phyloP scores from a whole-genome alignment of 2,113 vertebrate genomes.

The Ramphastos sulfuratus region DNA sequence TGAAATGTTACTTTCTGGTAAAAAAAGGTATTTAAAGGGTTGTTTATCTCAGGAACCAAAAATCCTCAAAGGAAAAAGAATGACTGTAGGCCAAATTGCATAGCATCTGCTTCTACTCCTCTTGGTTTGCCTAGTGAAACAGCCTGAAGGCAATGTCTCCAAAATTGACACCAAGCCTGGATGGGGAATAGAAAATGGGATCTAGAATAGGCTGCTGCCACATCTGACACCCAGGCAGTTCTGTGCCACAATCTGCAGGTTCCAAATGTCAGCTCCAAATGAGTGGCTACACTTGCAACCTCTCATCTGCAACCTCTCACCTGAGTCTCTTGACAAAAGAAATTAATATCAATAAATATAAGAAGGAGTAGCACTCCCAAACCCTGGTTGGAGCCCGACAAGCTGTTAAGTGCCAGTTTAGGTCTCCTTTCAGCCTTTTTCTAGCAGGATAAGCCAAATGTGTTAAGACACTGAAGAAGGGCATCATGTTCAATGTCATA shows the following conservation, averaged over 20 bases:
- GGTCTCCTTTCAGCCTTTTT: not conserved
- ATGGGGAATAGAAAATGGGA: not conserved
- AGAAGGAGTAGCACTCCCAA: not conserved
- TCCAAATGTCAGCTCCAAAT: not conserved
- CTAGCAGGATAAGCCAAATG: not conserved
- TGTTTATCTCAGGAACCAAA: not conserved
- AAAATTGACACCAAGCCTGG: not conserved
- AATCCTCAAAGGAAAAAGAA: not conserved
- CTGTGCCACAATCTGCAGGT: fast-evolving
- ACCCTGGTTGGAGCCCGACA: not conserved
- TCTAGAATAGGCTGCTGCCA: not conserved
- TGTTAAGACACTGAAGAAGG: not conserved
- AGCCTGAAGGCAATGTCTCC: not conserved
- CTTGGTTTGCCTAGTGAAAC: not conserved
- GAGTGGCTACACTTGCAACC: not conserved
- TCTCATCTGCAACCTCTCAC: not conserved
- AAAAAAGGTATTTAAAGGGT: not conserved
- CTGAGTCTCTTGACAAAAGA: not conserved
- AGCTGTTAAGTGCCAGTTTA: not conserved
- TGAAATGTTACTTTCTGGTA: not conserved
- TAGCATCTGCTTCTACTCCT: not conserved
- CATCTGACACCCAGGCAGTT: not conserved
- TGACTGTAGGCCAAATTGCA: not conserved
- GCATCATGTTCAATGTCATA: fast-evolving
- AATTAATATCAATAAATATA: not conserved